Evolutionary conservation across 2,888 invertebrate species (phyloP).

Genomic region (Athalia rosae): DNA sequence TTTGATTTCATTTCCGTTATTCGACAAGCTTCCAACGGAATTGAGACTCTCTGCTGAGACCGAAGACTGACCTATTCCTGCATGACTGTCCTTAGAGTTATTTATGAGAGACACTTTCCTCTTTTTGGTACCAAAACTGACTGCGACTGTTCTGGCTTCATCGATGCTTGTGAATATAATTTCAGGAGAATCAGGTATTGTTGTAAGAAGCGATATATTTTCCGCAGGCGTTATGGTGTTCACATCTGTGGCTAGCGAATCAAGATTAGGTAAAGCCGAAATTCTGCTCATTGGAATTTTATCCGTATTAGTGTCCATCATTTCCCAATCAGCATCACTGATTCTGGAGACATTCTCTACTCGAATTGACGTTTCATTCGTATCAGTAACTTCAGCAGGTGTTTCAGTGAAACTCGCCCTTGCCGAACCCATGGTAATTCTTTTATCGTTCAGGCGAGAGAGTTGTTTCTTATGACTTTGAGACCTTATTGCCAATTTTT

Average conservation of each 20-base stretch:
- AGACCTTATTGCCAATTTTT: not conserved
- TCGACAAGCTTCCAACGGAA: not conserved
- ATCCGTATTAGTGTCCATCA: slow-evolving; percentile 48
- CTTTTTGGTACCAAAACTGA: slow-evolving; percentile 36
- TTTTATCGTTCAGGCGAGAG: not conserved
- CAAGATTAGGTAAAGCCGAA: slow-evolving; percentile 10
- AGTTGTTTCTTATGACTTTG: slow-evolving; percentile 21
- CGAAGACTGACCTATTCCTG: too few relatives aligned
- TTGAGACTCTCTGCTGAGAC: not conserved
- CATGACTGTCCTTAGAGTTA: not conserved
- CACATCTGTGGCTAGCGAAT: not conserved
- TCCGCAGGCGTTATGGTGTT: not conserved
- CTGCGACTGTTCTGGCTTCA: slow-evolving; percentile 43
- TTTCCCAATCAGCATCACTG: slow-evolving; percentile 61
- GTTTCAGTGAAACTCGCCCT: not conserved
- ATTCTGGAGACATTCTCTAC: slow-evolving; percentile 58
- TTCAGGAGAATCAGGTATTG: slow-evolving; percentile 50
- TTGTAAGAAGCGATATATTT: not conserved
- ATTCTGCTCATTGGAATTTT: not conserved
- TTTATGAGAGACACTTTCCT: slow-evolving; percentile 11
- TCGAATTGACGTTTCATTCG: slow-evolving; percentile 54
- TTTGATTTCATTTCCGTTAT: not conserved
- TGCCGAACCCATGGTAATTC: too few relatives aligned
- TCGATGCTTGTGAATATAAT: slow-evolving; percentile 54
- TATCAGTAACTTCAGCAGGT: not conserved